Conservation (phyloP, 2,888 invertebrate genomes). For the Tetheella fluctuosa region DNA sequence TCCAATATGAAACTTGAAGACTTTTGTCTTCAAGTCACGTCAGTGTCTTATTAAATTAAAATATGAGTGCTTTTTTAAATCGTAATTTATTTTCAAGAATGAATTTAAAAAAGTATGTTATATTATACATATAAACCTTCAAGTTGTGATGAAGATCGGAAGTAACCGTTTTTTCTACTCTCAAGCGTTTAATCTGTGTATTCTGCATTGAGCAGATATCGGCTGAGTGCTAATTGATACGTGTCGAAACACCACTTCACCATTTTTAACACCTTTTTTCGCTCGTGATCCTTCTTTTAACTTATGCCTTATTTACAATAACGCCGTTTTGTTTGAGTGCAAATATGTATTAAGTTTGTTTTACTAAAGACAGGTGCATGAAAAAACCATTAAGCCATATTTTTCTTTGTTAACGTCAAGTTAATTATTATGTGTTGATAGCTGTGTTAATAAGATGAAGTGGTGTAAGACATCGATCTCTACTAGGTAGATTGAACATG, state of each 20-base stretch:
- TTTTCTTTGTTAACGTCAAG: slow-evolving; percentile 17
- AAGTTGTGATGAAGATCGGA: slow-evolving; percentile 41
- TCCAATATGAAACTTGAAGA: neutral
- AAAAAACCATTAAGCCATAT: slow-evolving; percentile 44
- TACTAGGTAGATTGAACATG: neutral
- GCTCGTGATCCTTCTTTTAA: slow-evolving; percentile 55
- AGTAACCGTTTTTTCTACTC: slow-evolving; percentile 58
- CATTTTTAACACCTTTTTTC: slow-evolving; percentile 70
- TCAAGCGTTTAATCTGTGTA: slow-evolving; percentile 42
- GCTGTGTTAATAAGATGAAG: neutral
- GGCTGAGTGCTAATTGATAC: slow-evolving; percentile 73
- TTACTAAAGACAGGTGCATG: slow-evolving; percentile 64
- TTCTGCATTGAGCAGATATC: slow-evolving; percentile 64
- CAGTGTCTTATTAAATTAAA: no score
- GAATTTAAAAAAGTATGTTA: neutral
- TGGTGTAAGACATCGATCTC: neutral
- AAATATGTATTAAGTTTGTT: slow-evolving; percentile 53
- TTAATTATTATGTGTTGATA: neutral
- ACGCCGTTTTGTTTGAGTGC: slow-evolving; percentile 58
- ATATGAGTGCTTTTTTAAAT: no score
- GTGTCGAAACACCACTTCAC: slow-evolving; percentile 68
- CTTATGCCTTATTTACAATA: slow-evolving; percentile 64
- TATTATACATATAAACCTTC: neutral
- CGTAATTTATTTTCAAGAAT: neutral
- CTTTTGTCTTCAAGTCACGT: neutral